Evolutionary conservation across 2,113 vertebrate genomes (phyloP), one percentile per base, ranked within the genome.

Genomic region (Epinephelus fuscoguttatus): DNA sequence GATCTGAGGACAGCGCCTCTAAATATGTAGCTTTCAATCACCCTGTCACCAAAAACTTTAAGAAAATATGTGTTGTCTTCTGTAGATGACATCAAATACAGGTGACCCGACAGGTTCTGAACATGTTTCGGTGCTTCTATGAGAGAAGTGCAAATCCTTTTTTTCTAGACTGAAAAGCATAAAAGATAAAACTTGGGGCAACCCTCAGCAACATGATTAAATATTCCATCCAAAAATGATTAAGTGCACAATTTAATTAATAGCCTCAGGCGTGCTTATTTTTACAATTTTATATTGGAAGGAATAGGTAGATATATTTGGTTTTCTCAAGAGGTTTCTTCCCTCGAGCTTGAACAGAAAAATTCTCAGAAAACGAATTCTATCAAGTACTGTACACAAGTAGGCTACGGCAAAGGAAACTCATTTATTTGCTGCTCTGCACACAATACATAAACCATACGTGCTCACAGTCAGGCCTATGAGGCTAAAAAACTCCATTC

Each of bases 191-290:
- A 84, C 72, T 68, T 40, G 25, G 67, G 72, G 78, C 73, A 88
- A 78, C 80, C 85, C 80, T 75, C 37, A 25, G 83, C 72, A 79
- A 90, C 83, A 82, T 72, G 45, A 87, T 88, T 89, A 90, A 87
- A 86, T 87, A 86, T 91, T 90, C 75, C 75, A 92, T 83, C 88
- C 60, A 90, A 88, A 90, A 92, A 92, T 74, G 70, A 91, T 90
- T 89, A 90, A 89, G 84, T 80, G 78, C 80, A 77, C 33, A 70
- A 82, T 87, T 88, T 91, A 93, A 93, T 92, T 84, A 90, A 91
- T 75, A 45, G 86, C 90, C 88, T 61, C 0, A 49, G 84, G 92
- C 82, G 1, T 81, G 77, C 87, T 90, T 89, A 93, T 86, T 91
- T 88, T 83, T 87, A 69, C 66, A 86, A 86, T 84, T 78, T 80